These are phyloP conservation scores for Talpa occidentalis DNA, from an alignment of 2,113 vertebrate species.

Conservation along the genomic window DNA sequence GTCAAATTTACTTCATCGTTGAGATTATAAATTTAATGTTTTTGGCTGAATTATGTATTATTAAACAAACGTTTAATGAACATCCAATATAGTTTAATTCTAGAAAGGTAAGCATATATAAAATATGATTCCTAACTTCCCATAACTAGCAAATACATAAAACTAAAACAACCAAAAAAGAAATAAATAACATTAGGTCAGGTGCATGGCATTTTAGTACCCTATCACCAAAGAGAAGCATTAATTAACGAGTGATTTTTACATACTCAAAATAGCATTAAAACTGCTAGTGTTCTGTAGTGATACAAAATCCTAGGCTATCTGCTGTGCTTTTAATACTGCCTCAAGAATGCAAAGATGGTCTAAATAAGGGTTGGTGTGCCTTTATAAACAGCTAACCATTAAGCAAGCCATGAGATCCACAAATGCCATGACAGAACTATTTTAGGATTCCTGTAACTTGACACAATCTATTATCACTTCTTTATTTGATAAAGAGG, in stretches of 20 bases:
- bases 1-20: slow-evolving; percentile 25
- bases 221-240: not conserved
- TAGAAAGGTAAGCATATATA: not conserved
- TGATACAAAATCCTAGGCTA: not conserved
- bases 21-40: not conserved
- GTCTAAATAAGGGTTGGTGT: not conserved
- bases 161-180: not conserved
- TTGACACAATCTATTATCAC: not conserved
- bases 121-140: not conserved
- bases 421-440: not conserved
- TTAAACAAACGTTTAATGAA: not conserved
- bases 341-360: not conserved
- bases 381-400: not conserved
- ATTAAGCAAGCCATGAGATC: not conserved
- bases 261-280: not conserved
- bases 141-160: not conserved
- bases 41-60: not conserved
- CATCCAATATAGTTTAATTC: not conserved
- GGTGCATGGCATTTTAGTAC: not conserved
- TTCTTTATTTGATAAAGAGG: not conserved
- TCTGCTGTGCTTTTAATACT: not conserved
- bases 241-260: not conserved
- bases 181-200: not conserved
- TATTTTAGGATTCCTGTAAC: slow-evolving; percentile 6
- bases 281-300: not conserved